Evolutionary conservation across 37 sponge, comb jelly and placozoan species (phyloP).

Genomic region (Agelas oroides): DNA sequence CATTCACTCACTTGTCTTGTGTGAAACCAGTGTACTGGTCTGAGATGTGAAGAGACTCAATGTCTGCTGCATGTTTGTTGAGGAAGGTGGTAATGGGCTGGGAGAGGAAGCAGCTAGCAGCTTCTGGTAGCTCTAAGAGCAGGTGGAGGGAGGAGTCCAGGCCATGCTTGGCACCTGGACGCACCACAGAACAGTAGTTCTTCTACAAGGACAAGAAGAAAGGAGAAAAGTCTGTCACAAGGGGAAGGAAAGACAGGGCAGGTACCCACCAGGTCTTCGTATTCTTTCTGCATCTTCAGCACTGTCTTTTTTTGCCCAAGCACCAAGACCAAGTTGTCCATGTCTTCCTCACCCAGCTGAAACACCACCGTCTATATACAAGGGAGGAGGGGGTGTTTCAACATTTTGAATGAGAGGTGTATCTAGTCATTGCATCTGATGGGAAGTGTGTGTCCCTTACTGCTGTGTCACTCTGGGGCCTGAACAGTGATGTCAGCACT

Average conservation of each 20-base stretch:
- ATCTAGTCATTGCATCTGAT: no score
- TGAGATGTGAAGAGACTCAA: constrained; percentile 71
- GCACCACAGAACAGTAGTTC: constrained; percentile 36
- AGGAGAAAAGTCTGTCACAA: neutral
- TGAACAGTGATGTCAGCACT: constrained; percentile 4
- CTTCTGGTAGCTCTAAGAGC: constrained; percentile 54
- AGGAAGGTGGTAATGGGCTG: constrained; percentile 38
- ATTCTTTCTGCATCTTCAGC: constrained; percentile 73
- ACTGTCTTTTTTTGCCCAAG: constrained; percentile 58
- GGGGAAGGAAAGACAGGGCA: neutral
- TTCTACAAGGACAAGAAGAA: constrained; percentile 30
- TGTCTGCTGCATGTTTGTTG: constrained; percentile 8
- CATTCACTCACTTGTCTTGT: constrained; percentile 38
- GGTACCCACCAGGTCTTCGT: constrained; percentile 65
- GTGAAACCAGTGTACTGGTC: constrained; percentile 77
- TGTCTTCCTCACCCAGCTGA: constrained; percentile 62
- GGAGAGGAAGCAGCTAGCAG: constrained; percentile 39
- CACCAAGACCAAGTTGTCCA: constrained; percentile 76
- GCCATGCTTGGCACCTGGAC: constrained; percentile 17
- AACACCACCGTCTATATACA: constrained; percentile 52
- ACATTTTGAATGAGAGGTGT: neutral
- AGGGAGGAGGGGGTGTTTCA: neutral
- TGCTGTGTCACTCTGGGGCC: constrained; percentile 40
- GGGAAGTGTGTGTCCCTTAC: constrained; percentile 38
- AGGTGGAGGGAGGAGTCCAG: constrained; percentile 27